Evolutionary conservation across 1,140 invertebrate genomes (phyloP).

Genomic region (Bathynomus jamesi): DNA sequence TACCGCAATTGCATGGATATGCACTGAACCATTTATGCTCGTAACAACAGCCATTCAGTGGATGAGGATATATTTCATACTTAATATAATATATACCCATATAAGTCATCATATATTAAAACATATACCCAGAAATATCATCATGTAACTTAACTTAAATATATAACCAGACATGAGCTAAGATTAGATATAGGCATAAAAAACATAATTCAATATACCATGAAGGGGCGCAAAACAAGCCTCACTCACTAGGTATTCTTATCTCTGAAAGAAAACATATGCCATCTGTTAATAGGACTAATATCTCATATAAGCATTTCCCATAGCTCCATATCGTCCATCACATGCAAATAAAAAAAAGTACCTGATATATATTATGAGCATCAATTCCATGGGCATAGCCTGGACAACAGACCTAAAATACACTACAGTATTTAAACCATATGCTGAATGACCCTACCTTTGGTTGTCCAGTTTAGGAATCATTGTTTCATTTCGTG

Average conservation of each 20-base stretch:
- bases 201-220: conserved; percentile 1
- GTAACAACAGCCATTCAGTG: not conserved
- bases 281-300: not conserved
- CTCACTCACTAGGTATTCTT: not conserved
- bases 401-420: not conserved
- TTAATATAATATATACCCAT: conserved; percentile 1
- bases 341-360: not conserved
- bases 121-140: not conserved
- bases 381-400: not conserved
- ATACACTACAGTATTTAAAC: not conserved
- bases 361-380: not conserved
- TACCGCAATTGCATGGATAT: not conserved
- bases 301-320: not conserved
- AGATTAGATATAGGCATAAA: not conserved
- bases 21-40: not conserved
- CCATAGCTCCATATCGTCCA: not conserved
- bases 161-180: not conserved
- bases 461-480: not conserved
- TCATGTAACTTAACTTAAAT: not conserved
- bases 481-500: too few species aligned
- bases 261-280: conserved; percentile 1
- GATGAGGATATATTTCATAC: not conserved
- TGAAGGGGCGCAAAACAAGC: not conserved
- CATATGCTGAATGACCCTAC: not conserved
- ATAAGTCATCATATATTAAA: not conserved